Base-by-base conservation (phyloP, 2,888 invertebrate genomes). In the Crepidodera aurea region DNA sequence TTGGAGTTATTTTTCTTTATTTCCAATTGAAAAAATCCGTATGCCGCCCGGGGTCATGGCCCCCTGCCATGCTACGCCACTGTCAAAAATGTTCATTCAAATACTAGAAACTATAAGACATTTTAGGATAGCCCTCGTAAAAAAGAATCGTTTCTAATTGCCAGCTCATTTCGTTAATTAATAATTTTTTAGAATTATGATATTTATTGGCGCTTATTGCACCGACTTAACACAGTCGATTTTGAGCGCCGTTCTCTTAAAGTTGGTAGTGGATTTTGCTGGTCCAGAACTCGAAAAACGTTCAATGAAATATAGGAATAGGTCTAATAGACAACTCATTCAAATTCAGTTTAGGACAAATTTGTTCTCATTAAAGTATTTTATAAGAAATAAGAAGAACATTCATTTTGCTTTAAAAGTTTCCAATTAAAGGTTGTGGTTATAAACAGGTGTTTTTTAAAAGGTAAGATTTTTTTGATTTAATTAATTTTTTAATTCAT, bases 341-440 rank as follows among this genome's bases (percentile, higher is more conserved):
- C 82, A 84, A 74, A 76, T 84, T 61, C 83, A 84, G 69, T 84
- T 84, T 72, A 81, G 84, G 61, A 84, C 82, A 37, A 83, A 66
- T 50, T 63, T 62, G 42, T 54, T 64, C 6, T 34, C 12, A n/a
- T n/a, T 37, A 25, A 13, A 51, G 12, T n/a, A 16, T 34, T 10
- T 4, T 29, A 44, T 2, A 50, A 29, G n/a, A 5, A 5, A 27
- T 25, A n/a, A n/a, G n/a, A n/a, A n/a, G n/a, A n/a, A n/a, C n/a
- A n/a, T n/a, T n/a, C n/a, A 32, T 16, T 48, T 32, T 18, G 13
- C 16, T 15, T 46, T n/a, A 42, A 22, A 42, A 58, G 42, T 40
- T 58, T 56, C 48, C 5, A 19, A 51, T 18, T 16, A 8, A 1
- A 25, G 12, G 15, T 46, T 46, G 40, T 25, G n/a, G 2, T 27